Evolutionary conservation across 2,113 vertebrate genomes (phyloP).

Genomic region (Nestor notabilis): DNA sequence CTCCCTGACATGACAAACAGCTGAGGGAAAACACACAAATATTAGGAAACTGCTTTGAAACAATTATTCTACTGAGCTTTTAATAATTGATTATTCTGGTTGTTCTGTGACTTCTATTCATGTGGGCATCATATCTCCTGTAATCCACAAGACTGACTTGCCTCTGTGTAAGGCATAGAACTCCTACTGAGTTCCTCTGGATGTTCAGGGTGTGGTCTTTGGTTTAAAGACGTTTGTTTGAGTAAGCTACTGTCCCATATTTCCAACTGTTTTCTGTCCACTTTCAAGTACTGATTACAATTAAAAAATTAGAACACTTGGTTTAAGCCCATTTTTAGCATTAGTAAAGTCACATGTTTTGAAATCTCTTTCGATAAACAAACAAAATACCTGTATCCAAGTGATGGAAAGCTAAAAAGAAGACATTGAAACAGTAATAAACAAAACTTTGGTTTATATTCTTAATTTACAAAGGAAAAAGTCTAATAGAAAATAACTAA

Average conservation of each 20-base stretch:
- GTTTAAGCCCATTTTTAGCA: not conserved
- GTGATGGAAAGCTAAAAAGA: conserved; percentile 83
- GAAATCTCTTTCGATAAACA: conserved; percentile 12
- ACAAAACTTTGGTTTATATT: not conserved
- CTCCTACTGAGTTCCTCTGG: not conserved
- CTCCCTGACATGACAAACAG: not conserved
- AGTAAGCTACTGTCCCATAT: not conserved
- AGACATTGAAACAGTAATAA: conserved; percentile 63
- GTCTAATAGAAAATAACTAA: not conserved
- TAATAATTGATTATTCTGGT: not conserved
- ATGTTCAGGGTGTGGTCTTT: not conserved
- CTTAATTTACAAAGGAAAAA: not conserved
- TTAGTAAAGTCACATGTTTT: not conserved
- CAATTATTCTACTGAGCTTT: not conserved
- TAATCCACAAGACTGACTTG: not conserved
- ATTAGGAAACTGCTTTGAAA: not conserved
- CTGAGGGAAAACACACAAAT: not conserved
- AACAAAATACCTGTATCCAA: conserved; percentile 85
- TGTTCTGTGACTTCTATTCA: not conserved
- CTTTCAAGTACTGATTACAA: not conserved
- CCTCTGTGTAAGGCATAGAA: not conserved
- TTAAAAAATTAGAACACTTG: not conserved
- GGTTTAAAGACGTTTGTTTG: not conserved
- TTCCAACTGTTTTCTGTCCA: not conserved
- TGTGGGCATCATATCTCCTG: not conserved